A percentile compares a stretch with the other conserved stretches of the same genome.
Evolutionary conservation across 2,888 invertebrate species (phyloP).

Genomic region (Papilio demoleus): DNA sequence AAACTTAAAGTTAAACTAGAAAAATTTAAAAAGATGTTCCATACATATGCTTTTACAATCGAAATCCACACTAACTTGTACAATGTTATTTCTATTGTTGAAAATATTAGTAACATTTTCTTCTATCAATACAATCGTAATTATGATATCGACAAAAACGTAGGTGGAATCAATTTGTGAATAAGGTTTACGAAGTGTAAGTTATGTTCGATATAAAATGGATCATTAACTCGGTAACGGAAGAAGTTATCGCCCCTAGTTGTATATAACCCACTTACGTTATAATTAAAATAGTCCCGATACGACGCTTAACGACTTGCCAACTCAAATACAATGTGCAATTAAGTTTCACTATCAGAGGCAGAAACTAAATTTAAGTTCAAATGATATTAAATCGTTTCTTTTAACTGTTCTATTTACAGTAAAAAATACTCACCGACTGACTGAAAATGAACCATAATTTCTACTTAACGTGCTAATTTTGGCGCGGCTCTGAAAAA

Average conservation of each 20-base stretch:
- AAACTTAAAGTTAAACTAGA: no score
- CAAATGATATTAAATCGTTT: not conserved
- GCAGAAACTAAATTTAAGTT: not conserved
- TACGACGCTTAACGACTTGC: constrained; percentile 20
- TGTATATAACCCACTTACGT: constrained; percentile 22
- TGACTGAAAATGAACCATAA: no score
- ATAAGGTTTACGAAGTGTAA: constrained; percentile 25
- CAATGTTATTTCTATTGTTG: no score
- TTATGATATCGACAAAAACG: not conserved
- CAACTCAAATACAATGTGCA: constrained; percentile 6
- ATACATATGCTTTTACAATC: no score
- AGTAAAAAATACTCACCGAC: no score
- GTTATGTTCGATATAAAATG: constrained; percentile 22
- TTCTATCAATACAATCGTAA: no score
- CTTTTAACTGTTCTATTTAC: no score
- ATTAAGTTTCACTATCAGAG: constrained; percentile 2
- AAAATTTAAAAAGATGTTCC: no score
- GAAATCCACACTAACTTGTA: no score
- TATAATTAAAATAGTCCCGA: constrained; percentile 17
- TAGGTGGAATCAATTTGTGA: constrained; percentile 21
- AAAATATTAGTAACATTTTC: no score
- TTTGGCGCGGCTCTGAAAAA: no score
- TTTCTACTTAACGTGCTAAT: no score
- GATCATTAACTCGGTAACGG: constrained; percentile 20
- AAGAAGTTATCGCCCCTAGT: constrained; percentile 23